These are phyloP conservation scores for Diadema setosum DNA, from an alignment of 35 echinoderm and acorn worm genomes.

Conservation along the genomic window DNA sequence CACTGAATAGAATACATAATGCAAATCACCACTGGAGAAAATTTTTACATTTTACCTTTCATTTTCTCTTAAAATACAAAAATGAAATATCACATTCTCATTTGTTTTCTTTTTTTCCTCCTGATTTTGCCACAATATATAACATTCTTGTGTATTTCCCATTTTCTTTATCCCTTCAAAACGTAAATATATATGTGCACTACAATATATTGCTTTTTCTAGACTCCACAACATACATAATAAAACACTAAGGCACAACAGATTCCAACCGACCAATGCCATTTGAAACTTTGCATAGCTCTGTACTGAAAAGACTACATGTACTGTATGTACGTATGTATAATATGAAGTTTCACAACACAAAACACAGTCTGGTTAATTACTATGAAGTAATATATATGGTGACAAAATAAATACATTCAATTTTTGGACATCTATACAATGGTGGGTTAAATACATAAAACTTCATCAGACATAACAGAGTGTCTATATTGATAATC, in stretches of 20 bases:
- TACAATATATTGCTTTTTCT: slow-evolving; percentile 1
- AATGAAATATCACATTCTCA: too few relatives aligned
- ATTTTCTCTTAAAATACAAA: too few relatives aligned
- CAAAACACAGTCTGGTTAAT: too few relatives aligned
- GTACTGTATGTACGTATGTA: neutral
- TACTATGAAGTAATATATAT: too few relatives aligned
- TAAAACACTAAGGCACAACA: neutral
- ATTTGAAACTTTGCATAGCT: neutral
- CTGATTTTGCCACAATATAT: too few relatives aligned
- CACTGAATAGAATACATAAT: too few relatives aligned
- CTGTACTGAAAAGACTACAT: neutral
- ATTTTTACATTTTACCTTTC: too few relatives aligned
- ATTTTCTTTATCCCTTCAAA: too few relatives aligned
- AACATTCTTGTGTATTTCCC: neutral
- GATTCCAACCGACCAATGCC: neutral
- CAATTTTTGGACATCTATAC: neutral
- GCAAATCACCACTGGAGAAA: too few relatives aligned
- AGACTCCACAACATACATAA: neutral
- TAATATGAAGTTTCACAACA: neutral
- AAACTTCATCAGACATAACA: too few relatives aligned
- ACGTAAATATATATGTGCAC: neutral
- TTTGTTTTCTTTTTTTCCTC: too few relatives aligned
- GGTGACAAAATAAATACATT: neutral
- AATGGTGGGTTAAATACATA: neutral
- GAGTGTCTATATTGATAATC: too few relatives aligned